Base-by-base conservation (phyloP, 2,888 invertebrate genomes). In the Labia minor region DNA sequence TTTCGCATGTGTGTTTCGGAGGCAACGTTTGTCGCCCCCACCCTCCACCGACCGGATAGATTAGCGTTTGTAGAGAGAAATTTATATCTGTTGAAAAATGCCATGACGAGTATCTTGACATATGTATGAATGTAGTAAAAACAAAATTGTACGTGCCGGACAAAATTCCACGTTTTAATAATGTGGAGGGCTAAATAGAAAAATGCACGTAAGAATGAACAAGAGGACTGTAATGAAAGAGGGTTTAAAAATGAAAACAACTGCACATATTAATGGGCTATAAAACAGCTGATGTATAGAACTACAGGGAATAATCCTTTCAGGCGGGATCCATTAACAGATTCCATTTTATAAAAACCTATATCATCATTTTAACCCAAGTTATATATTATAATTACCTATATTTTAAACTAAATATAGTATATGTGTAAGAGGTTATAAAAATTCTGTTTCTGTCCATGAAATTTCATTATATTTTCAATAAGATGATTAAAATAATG, bases 71-170 rank as follows among this genome's bases (percentile, higher is more conserved):
- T 26, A 26, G 4, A 26, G 49, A 14, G 49, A 49, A 49, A 49
- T 49, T 49, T 49, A 49, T 49, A 49, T 49, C 49, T 14, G 49
- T 14, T 10, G 49, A 49, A 49, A 49, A 49, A 49, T 49, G 16
- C 49, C 49, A 49, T 49, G n/a, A 49, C 14, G 49, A 49, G 49
- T 49, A 49, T 49, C 16, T 49, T 49, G 49, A 49, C 49, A 49
- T 49, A 49, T 49, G 49, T 49, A 26, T 49, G 49, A 49, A 49
- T 49, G 49, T 49, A n/a, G 49, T 14, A 49, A 14, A 49, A 49
- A 14, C 49, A 14, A 49, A 26, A 26, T 26, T 6, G 8, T 26
- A 6, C 4, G 3, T 6, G 8, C 3, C 4, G 4, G 26, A 26
- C 4, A 8, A 26, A 49, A 49, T 49, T 49, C 49, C 49, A 49